Evolutionary conservation across 2,888 invertebrate species (phyloP), one percentile per base, ranked within the genome.

Genomic region (Sarcophaga rosellei): DNA sequence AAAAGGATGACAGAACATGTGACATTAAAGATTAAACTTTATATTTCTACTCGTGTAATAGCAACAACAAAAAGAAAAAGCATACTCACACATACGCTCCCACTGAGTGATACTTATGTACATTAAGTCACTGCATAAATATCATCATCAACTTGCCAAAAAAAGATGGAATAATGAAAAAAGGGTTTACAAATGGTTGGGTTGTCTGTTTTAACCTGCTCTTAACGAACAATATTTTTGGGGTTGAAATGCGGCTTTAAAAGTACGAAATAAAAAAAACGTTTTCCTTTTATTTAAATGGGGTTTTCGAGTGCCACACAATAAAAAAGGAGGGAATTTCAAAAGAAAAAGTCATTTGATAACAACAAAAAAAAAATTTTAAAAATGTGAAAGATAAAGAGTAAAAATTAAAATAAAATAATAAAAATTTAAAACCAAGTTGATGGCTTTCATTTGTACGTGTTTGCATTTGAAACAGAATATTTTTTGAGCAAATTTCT

Each of bases 1-100:
- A 59, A 57, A 77, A 53, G 70, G 47, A 70, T 69, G 20, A 66
- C 66, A 57, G 25, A 47, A 61, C 44, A 65, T 80, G 66, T 80
- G 65, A 66, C 66, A 80, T 73, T 68, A 44, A 53, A 61, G 80
- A 66, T 74, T 74, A 80, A 74, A 74, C 73, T 66, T 74, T 66
- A 68, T 62, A 47, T 44, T 66, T 80, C 47, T 47, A 35, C 35
- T 35, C 35, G 35, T 35, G 68, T 47, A 72, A 35, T 44, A 21
- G 25, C n/a, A 10, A 53, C 4, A 57, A 12, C 25, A 25, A 25
- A 3, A 25, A 25, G 25, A 25, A 25, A 4, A 25, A 25, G 4
- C 25, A 4, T 25, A 25, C 25, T 25, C 25, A 25, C 35, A 35
- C 35, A 35, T 6, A 35, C 35, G 1, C 15, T 35, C 4, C 47